Conservation (phyloP, 1,140 invertebrate species). For the Muscidifurax raptorellus region DNA sequence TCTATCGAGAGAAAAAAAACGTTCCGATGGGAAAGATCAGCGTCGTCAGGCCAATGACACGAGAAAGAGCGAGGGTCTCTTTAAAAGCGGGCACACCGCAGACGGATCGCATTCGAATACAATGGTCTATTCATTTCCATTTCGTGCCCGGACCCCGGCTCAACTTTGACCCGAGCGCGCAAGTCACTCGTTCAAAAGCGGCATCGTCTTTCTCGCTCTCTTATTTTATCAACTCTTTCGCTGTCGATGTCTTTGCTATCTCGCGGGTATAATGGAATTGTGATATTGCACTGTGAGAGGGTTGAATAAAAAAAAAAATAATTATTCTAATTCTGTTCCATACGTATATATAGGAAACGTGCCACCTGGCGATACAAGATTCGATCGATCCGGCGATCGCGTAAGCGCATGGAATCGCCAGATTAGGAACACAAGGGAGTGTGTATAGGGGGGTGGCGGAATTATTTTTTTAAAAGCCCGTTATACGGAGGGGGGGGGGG, state of each 20-base stretch:
- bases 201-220: slow-evolving; percentile 39
- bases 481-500: not conserved
- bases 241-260: not conserved
- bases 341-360: not conserved
- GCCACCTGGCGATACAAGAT: slow-evolving; percentile 4
- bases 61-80: not conserved
- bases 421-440: not conserved
- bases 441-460: not conserved
- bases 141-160: slow-evolving; percentile 59
- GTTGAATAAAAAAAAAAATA: too few species aligned
- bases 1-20: not conserved
- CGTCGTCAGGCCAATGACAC: slow-evolving; percentile 53
- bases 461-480: not conserved
- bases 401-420: not conserved
- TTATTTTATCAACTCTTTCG: slow-evolving; percentile 28
- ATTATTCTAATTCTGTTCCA: not conserved
- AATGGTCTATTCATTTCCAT: slow-evolving; percentile 62
- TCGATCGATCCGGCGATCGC: slow-evolving; percentile 19
- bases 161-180: slow-evolving; percentile 56
- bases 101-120: slow-evolving; percentile 61
- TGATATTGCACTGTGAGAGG: not conserved
- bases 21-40: not conserved
- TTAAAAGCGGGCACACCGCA: slow-evolving; percentile 33
- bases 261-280: not conserved
- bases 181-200: slow-evolving; percentile 28